Evolutionary conservation across 2,113 vertebrate species (phyloP).

Genomic region (Lampris incognitus): DNA sequence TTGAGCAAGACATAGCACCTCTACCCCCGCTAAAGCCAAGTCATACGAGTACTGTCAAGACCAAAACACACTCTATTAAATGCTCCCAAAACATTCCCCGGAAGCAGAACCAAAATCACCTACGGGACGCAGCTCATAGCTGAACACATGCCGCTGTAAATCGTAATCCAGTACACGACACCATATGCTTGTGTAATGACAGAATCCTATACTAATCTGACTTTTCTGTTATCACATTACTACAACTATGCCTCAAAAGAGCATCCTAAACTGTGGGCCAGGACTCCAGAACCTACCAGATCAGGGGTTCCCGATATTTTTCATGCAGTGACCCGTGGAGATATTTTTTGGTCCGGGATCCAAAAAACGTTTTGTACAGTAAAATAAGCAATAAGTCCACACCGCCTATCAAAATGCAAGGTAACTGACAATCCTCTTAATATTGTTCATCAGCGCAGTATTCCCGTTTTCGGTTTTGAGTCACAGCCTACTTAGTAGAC

Average conservation of each 20-base stretch:
- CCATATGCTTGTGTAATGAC: not conserved
- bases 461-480: too few species aligned
- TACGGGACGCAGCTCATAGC: not conserved
- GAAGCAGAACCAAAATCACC: not conserved
- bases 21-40: not conserved
- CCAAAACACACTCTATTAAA: not conserved
- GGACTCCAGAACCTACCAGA: not conserved
- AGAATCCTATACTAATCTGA: conserved; percentile 8
- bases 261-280: not conserved
- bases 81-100: not conserved
- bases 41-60: too few species aligned
- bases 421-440: too few species aligned
- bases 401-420: too few species aligned
- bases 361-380: too few species aligned
- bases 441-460: too few species aligned
- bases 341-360: too few species aligned
- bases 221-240: not conserved
- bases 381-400: too few species aligned
- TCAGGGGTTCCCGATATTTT: too few species aligned
- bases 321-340: too few species aligned
- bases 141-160: not conserved
- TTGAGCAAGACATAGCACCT: not conserved
- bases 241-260: not conserved
- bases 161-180: not conserved
- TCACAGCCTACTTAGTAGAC: too few species aligned